phyloP scores from a whole-genome alignment of 2,888 invertebrate genomes.

The Chydorus sphaericus region DNA sequence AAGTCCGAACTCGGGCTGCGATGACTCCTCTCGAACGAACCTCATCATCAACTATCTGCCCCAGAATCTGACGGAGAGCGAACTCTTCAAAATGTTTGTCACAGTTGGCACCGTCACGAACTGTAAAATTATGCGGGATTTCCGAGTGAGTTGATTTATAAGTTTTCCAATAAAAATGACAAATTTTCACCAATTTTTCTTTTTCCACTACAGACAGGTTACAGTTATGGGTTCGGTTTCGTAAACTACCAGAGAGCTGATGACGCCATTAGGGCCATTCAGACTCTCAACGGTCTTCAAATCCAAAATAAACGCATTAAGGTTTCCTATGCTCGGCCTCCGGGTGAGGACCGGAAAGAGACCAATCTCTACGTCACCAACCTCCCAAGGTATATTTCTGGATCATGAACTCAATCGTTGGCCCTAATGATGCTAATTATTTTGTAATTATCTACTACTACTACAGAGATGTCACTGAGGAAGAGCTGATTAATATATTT shows the following conservation, averaged over 20 bases:
- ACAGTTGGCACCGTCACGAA: constrained; percentile 78
- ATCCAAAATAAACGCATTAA: constrained; percentile 84
- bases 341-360: constrained; percentile 81
- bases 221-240: constrained; percentile 92
- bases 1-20: constrained; percentile 5
- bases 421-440: neutral
- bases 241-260: constrained; percentile 75
- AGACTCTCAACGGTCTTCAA: constrained; percentile 70
- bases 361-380: constrained; percentile 89
- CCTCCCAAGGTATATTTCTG: constrained; percentile 49
- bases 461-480: constrained; percentile 36
- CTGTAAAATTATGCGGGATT: constrained; percentile 81
- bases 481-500: constrained; percentile 69
- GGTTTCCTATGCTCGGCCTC: constrained; percentile 82
- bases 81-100: constrained; percentile 74
- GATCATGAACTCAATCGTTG: neutral
- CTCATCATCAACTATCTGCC: constrained; percentile 91
- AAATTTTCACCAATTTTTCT: constrained; percentile 12
- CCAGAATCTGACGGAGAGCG: constrained; percentile 81
- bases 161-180: neutral
- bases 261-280: constrained; percentile 73
- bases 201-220: constrained; percentile 52
- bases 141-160: constrained; percentile 41
- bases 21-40: constrained; percentile 42
- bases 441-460: neutral